Percentiles rank a stretch among this genome's conserved stretches.
These are phyloP conservation scores for Myathropa florea DNA, from an alignment of 2,888 invertebrate genomes.

Conservation along the genomic window DNA sequence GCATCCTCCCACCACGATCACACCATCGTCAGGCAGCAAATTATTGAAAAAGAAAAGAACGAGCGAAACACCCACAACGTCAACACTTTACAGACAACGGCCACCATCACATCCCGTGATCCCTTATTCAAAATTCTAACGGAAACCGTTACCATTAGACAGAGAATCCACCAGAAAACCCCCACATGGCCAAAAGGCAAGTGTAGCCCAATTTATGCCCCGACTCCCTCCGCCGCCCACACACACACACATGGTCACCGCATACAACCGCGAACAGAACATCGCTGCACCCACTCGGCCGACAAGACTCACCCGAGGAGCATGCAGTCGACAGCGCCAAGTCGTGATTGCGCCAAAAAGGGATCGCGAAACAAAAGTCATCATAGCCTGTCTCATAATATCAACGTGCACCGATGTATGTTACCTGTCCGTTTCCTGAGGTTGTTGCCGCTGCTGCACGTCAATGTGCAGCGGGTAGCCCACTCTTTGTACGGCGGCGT, in stretches of 20 bases:
- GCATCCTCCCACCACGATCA: neutral
- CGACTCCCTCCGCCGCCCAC: constrained; percentile 1
- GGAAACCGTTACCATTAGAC: neutral
- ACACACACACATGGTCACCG: constrained; percentile 30
- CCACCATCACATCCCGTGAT: neutral
- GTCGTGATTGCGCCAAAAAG: constrained; percentile 57
- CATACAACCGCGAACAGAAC: neutral
- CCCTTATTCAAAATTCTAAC: constrained; percentile 34
- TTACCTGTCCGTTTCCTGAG: constrained; percentile 40
- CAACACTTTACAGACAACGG: neutral
- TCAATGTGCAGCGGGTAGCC: neutral
- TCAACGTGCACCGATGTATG: neutral
- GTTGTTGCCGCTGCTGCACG: constrained; percentile 2
- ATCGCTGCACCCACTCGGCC: constrained; percentile 56
- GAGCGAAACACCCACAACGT: constrained; percentile 27
- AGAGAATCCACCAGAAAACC: neutral
- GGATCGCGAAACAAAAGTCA: constrained; percentile 51
- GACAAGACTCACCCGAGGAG: neutral
- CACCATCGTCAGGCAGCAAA: neutral
- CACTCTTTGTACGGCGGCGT: constrained; percentile 25
- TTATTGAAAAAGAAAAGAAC: constrained; percentile 12
- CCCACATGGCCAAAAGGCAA: constrained; percentile 30
- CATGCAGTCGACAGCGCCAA: neutral
- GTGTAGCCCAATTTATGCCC: constrained; percentile 33
- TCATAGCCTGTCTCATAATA: constrained; percentile 43